Evolutionary conservation across 2,888 invertebrate genomes (phyloP).

Genomic region (Drosophila tanythrix): DNA sequence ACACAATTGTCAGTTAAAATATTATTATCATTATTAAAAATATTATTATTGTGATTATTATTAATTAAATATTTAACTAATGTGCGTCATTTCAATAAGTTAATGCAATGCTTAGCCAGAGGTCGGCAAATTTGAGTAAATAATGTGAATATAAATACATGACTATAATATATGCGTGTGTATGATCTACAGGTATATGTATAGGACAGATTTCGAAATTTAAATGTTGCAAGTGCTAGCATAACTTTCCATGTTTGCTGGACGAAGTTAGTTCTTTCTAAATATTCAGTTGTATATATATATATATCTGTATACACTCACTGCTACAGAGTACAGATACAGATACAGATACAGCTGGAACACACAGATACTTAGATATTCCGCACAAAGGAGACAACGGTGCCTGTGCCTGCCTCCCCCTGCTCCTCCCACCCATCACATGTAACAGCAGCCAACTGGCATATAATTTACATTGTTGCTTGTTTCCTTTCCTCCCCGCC

Average conservation of each 20-base stretch:
- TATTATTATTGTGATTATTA: neutral
- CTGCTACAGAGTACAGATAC: neutral
- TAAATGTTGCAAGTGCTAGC: conserved; percentile 5
- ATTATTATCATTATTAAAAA: neutral
- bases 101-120: neutral
- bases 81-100: conserved; percentile 11
- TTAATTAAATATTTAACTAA: neutral
- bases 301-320: neutral
- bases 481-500: conserved; percentile 55
- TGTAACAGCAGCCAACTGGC: conserved; percentile 65
- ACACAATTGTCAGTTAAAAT: neutral
- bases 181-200: neutral
- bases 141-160: conserved; percentile 2
- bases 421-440: neutral
- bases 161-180: neutral
- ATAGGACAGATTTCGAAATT: conserved; percentile 7
- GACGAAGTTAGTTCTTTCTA: conserved; percentile 20
- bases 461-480: conserved; percentile 79
- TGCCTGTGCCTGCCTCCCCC: neutral
- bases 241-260: conserved; percentile 25
- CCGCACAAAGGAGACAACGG: conserved; percentile 50
- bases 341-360: conserved; percentile 2
- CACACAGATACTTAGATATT: conserved; percentile 16
- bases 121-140: neutral
- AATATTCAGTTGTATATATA: conserved; percentile 22